A percentile compares a stretch with the other conserved stretches of the same genome.
phyloP scores from a whole-genome alignment of 2,113 vertebrate genomes.

The Plecturocebus donacophilus region DNA sequence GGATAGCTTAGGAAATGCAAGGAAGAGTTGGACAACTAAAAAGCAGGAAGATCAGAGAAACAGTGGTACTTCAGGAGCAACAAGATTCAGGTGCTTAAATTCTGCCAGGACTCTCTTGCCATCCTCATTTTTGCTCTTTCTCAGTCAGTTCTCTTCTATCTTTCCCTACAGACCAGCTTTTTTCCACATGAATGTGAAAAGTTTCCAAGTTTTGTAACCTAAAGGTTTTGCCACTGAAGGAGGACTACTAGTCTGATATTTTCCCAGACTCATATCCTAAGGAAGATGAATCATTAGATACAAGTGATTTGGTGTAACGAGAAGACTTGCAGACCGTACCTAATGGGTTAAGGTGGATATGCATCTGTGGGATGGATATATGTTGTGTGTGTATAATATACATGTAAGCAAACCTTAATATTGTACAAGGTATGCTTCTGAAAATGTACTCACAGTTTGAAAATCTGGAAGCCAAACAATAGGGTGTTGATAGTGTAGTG shows the following conservation, averaged over 20 bases:
- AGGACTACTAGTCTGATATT: neutral
- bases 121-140: neutral
- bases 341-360: neutral
- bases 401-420: neutral
- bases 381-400: neutral
- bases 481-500: neutral
- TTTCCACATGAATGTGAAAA: neutral
- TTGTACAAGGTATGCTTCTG: neutral
- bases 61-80: neutral
- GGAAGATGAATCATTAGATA: neutral
- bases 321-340: neutral
- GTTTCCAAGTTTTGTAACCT: neutral
- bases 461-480: neutral
- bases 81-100: neutral
- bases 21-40: neutral
- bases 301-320: neutral
- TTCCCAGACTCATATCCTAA: neutral
- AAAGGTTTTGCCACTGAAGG: neutral
- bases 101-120: neutral
- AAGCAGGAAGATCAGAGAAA: conserved; percentile 1
- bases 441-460: conserved; percentile 6
- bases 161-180: neutral
- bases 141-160: neutral
- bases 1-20: neutral
- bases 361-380: neutral